Base-by-base conservation (phyloP, 2,888 invertebrate genomes). In the Camponotus fellah region DNA sequence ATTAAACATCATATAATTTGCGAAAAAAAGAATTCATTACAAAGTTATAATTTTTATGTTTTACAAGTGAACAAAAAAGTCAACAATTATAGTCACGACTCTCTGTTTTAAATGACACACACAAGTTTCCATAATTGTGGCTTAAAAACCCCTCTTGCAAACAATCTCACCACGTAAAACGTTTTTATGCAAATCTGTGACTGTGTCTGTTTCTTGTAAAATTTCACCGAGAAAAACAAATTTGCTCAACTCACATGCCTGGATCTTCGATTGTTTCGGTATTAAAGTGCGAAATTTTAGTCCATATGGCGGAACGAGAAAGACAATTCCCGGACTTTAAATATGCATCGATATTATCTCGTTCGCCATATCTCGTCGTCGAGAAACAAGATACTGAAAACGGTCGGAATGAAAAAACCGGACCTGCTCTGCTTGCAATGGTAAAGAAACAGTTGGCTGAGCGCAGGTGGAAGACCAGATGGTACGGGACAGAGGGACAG, bases 381-480 rank as follows among this genome's bases (percentile, higher is more conserved):
- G 32, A 6, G 32, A 77, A 40, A 56, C 43, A 77, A 77, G 56
- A 77, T 43, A 56, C 43, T 58, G 43, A 56, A 58, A 66, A 84
- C 66, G 64, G 49, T 32, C 65, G 74, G 34, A 62, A 75, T 88
- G 82, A 87, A 87, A 91, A 89, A 53, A 53, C 91, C 87, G 89
- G 87, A 90, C 84, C 83, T 84, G 82, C 62, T 85, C 83, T 89
- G 85, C 83, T 87, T 85, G 82, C 74, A 71, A 81, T 79, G 82
- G 66, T 77, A 75, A 89, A 88, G 88, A 86, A 90, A 86, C 83
- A 80, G 85, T 84, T 84, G 86, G 74, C 65, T 81, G 68, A 40
- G 40, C 84, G 85, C 88, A 88, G 87, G 88, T 88, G 88, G 87
- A 84, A 76, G 62, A 69, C 84, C 88, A 88, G 88, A 86, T 90